These are phyloP conservation scores for Cetonia aurata DNA, from an alignment of 2,888 invertebrate species.

Conservation along the genomic window DNA sequence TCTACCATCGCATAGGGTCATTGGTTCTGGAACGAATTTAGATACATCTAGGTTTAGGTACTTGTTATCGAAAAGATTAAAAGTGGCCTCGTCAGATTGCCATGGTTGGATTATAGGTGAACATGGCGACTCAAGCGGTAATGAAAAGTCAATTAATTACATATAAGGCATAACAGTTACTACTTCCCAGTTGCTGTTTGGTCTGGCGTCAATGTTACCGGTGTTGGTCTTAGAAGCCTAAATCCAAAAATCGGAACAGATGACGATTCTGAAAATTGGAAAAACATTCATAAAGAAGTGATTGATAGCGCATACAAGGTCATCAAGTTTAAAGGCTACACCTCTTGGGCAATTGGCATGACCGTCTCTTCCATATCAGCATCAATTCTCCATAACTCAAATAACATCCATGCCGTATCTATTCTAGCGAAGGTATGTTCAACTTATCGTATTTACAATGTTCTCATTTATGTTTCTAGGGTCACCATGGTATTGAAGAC, in stretches of 20 bases:
- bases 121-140: conserved; percentile 80
- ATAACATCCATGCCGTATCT: conserved; percentile 83
- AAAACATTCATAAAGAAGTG: conserved; percentile 83
- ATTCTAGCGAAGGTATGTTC: conserved; percentile 77
- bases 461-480: conserved; percentile 69
- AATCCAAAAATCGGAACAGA: conserved; percentile 80
- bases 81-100: conserved; percentile 86
- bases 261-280: conserved; percentile 84
- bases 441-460: not conserved
- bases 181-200: conserved; percentile 82
- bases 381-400: conserved; percentile 71
- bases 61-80: conserved; percentile 84
- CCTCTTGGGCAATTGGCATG: conserved; percentile 91
- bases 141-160: conserved; percentile 40
- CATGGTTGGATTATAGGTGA: conserved; percentile 96
- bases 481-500: conserved; percentile 81
- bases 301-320: conserved; percentile 90
- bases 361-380: conserved; percentile 78
- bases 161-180: not conserved
- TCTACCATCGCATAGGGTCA: conserved; percentile 85
- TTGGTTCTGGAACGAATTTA: conserved; percentile 94
- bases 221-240: conserved; percentile 84
- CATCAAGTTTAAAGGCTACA: conserved; percentile 90
- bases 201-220: conserved; percentile 94
- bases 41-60: conserved; percentile 94